Percentiles rank a stretch among this genome's conserved stretches.
Conservation (phyloP, 2,888 invertebrate species). For the Mycogona germanica region DNA sequence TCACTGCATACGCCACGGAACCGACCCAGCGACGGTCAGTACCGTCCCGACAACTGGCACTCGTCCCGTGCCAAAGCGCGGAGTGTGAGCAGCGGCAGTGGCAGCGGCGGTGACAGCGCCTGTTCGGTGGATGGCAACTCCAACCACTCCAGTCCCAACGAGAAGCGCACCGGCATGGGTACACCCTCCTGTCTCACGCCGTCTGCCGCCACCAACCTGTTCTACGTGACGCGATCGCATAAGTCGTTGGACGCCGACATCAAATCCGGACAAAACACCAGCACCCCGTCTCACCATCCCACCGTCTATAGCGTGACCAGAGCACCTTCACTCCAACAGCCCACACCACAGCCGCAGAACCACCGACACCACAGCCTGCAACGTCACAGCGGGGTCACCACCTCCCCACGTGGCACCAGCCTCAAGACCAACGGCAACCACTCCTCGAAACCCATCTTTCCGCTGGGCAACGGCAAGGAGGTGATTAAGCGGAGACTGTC, state of each 20-base stretch:
- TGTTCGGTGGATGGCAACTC: not conserved
- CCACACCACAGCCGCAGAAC: too few species aligned
- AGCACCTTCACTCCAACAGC: too few species aligned
- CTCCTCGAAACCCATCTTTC: conserved; percentile 1
- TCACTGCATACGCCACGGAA: too few species aligned
- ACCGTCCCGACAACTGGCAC: conserved; percentile 28
- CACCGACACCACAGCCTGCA: not conserved
- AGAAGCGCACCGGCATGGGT: not conserved
- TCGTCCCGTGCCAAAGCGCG: not conserved
- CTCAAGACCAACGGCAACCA: not conserved
- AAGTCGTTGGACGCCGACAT: too few species aligned
- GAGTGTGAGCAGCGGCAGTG: conserved; percentile 7
- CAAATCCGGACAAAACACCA: not conserved
- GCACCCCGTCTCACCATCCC: not conserved
- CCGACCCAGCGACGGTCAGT: not conserved
- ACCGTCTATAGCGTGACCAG: not conserved
- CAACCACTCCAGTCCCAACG: not conserved
- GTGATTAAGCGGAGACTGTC: conserved; percentile 17
- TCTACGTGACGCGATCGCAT: not conserved
- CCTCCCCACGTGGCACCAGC: not conserved
- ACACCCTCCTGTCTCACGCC: not conserved
- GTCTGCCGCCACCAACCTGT: not conserved
- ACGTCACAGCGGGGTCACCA: not conserved
- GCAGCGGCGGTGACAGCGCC: conserved; percentile 1
- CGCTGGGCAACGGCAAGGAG: conserved; percentile 7